Evolutionary conservation across 2,888 invertebrate species (phyloP).

Genomic region (Hipparchia semele): DNA sequence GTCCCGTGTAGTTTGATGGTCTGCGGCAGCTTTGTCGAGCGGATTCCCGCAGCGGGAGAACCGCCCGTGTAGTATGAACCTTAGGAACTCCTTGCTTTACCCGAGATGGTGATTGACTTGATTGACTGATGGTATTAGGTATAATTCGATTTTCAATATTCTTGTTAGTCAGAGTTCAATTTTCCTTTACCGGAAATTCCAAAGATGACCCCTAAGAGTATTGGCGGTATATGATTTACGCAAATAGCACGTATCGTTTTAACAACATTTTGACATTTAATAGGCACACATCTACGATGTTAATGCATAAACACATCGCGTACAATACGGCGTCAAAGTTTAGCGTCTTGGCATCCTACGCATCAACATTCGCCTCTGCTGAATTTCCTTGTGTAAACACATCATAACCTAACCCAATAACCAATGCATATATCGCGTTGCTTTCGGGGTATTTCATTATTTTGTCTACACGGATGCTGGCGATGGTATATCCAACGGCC

Average conservation of each 20-base stretch:
- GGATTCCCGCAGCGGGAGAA: too few species aligned
- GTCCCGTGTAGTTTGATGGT: too few species aligned
- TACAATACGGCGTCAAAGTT: slow-evolving; percentile 59
- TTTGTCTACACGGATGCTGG: slow-evolving; percentile 82
- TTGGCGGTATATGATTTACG: slow-evolving; percentile 19
- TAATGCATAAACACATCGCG: slow-evolving; percentile 36
- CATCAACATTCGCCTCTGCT: slow-evolving; percentile 76
- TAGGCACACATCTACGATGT: slow-evolving; percentile 29
- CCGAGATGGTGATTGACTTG: background rate
- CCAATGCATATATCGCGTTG: slow-evolving; percentile 74
- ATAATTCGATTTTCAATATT: background rate
- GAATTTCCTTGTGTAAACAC: slow-evolving; percentile 67
- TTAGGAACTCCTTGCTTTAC: background rate
- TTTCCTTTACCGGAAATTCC: slow-evolving; percentile 26
- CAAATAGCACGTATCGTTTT: slow-evolving; percentile 29
- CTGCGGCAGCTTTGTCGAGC: too few species aligned
- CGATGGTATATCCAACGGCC: slow-evolving; percentile 67
- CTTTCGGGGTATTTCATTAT: slow-evolving; percentile 81
- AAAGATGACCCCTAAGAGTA: slow-evolving; percentile 24
- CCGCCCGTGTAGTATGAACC: too few species aligned
- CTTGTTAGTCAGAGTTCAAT: background rate
- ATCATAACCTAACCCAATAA: slow-evolving; percentile 82
- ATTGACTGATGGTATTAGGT: background rate
- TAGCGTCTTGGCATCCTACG: slow-evolving; percentile 71
- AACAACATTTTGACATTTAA: slow-evolving; percentile 42